A percentile compares a stretch with the other conserved stretches of the same genome.
Conservation (phyloP, 2,888 invertebrate genomes). For the Chironomus tentans region DNA sequence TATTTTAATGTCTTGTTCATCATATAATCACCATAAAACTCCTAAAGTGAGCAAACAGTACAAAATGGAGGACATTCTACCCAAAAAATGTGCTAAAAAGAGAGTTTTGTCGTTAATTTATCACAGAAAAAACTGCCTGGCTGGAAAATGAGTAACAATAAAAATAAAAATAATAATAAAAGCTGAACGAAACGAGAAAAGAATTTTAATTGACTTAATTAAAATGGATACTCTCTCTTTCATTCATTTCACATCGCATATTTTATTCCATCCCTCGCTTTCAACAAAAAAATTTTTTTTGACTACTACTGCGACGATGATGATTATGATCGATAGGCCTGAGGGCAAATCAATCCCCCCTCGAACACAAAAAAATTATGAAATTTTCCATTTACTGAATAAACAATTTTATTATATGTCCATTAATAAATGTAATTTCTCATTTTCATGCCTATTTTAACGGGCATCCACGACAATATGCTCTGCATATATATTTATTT, state of each 20-base stretch:
- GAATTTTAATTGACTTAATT: constrained; percentile 26
- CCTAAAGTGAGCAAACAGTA: too few relatives aligned
- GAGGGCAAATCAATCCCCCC: constrained; percentile 1
- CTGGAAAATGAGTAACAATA: not conserved
- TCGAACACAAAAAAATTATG: not conserved
- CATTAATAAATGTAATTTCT: not conserved
- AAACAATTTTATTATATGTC: not conserved
- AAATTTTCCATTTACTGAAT: not conserved
- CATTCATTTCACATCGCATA: not conserved
- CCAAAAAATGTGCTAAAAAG: too few relatives aligned
- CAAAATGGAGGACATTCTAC: too few relatives aligned
- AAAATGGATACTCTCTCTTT: constrained; percentile 13
- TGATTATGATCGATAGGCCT: constrained; percentile 14
- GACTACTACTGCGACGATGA: not conserved
- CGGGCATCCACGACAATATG: too few relatives aligned
- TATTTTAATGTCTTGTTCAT: too few relatives aligned
- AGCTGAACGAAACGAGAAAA: not conserved
- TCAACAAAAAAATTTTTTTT: too few relatives aligned
- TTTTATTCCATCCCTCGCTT: too few relatives aligned
- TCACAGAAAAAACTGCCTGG: not conserved
- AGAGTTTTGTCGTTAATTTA: constrained; percentile 8
- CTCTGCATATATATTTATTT: not conserved
- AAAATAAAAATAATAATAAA: not conserved
- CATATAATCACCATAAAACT: too few relatives aligned
- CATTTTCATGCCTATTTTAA: not conserved